Conservation (phyloP, 2,888 invertebrate species). For the Cephalotes varians region DNA sequence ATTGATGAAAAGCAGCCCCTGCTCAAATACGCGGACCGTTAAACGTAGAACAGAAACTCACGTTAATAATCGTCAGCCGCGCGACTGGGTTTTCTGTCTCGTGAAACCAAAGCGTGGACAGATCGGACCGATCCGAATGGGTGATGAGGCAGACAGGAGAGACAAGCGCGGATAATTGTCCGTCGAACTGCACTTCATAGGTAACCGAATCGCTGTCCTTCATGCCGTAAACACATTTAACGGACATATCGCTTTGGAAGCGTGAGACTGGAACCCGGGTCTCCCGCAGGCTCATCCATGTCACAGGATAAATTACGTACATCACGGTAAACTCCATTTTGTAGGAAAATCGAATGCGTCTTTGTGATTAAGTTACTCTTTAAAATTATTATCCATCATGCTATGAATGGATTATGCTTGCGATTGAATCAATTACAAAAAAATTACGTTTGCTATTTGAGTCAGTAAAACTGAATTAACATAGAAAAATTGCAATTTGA, state of each 20-base stretch:
- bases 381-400: constrained; percentile 16
- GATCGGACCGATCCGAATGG: constrained; percentile 45
- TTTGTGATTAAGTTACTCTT: constrained; percentile 40
- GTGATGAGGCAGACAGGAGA: constrained; percentile 61
- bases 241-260: constrained; percentile 63
- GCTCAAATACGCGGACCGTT: constrained; percentile 46
- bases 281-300: constrained; percentile 56
- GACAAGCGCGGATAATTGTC: constrained; percentile 72
- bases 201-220: constrained; percentile 75
- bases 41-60: constrained; percentile 53
- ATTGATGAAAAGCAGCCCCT: constrained; percentile 59
- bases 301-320: constrained; percentile 64
- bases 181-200: constrained; percentile 72
- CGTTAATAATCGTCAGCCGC: constrained; percentile 69
- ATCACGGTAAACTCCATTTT: constrained; percentile 41
- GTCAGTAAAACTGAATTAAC: neutral
- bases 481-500: neutral
- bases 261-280: constrained; percentile 47
- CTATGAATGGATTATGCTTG: neutral
- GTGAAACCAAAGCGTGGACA: constrained; percentile 38
- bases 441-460: neutral
- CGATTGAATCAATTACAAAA: neutral
- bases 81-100: constrained; percentile 59
- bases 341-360: constrained; percentile 34
- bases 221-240: constrained; percentile 73